Evolutionary conservation across 2,113 vertebrate genomes (phyloP).

Genomic region (Hoplias malabaricus): DNA sequence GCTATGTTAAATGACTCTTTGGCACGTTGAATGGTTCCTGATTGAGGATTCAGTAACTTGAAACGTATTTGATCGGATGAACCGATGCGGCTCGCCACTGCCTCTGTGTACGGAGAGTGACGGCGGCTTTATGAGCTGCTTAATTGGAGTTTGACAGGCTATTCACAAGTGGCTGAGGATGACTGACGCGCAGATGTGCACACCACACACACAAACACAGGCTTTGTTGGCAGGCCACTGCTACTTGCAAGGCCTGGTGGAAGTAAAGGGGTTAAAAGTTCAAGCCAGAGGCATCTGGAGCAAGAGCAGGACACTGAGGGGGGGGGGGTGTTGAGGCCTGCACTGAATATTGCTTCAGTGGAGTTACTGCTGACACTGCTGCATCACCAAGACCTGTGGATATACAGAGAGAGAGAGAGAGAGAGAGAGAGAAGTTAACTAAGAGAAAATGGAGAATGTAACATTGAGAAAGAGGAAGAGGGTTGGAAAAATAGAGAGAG

Average conservation of each 20-base stretch:
- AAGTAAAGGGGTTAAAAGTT: conserved; percentile 70
- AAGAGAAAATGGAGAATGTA: no score
- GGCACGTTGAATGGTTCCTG: conserved; percentile 5
- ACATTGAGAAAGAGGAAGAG: no score
- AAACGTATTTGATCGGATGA: conserved; percentile 6
- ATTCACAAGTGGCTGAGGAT: conserved; percentile 19
- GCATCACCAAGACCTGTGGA: conserved; percentile 61
- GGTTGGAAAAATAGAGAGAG: neutral
- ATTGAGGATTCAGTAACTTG: conserved; percentile 6
- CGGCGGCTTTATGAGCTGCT: conserved; percentile 33
- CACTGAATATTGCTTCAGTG: conserved; percentile 71
- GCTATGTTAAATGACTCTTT: neutral
- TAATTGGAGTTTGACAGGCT: conserved; percentile 46
- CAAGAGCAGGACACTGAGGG: neutral
- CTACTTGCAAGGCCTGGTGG: conserved; percentile 38
- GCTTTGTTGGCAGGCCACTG: neutral
- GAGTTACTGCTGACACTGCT: conserved; percentile 61
- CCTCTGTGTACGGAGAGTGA: neutral
- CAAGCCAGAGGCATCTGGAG: conserved; percentile 36
- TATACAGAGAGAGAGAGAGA: conserved; percentile 52
- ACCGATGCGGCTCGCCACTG: neutral
- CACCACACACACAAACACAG: conserved; percentile 11
- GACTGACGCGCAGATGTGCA: conserved; percentile 17
- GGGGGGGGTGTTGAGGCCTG: neutral
- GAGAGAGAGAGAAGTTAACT: conserved; percentile 51